Evolutionary conservation across 2,113 vertebrate species (phyloP), one percentile per base, ranked within the genome.

Genomic region (Petromus typicus): DNA sequence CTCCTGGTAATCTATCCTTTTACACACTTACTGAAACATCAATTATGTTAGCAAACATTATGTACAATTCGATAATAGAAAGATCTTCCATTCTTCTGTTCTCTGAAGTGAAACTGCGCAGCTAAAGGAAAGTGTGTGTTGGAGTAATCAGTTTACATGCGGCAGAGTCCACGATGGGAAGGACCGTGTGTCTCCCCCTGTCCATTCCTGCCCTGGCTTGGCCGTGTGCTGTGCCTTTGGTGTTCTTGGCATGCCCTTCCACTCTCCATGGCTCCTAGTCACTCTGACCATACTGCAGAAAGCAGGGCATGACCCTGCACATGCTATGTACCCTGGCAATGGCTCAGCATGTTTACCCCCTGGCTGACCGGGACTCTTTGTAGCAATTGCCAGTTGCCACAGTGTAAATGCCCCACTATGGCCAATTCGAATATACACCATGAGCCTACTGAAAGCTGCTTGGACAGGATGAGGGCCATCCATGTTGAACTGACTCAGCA

Each of bases 181-280:
- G 32, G 90, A 34, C 5, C 14, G 2, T 22, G 17, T 1, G 0
- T 27, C 9, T 0, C 4, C 30, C 4, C 32, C 54, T 43, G 3
- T 30, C 32, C 64, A 16, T n/a, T 5, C 20, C 30, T 54, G 34
- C 11, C 22, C 40, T 63, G 3, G 3, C 48, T 59, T 51, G 20
- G 22, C 10, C 14, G 0, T 20, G 56, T 54, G 12, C 18, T 57
- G n/a, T 40, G 40, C 14, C 3, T 40, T 17, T 71, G 34, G 59
- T 5, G 34, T 9, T 18, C 14, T 1, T 32, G 27, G 22, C 56
- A 22, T 51, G 5, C 3, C 13, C 7, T 79, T 20, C 78, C 13
- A 14, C 32, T 34, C 3, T 37, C 2, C n/a, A 67, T 34, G 45
- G 9, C 48, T 63, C 45, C 30, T 13, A 18, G 48, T 20, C 51